Evolutionary conservation across 2,797 vertebrate genomes (phyloP).

Genomic region (Hydrophis major): DNA sequence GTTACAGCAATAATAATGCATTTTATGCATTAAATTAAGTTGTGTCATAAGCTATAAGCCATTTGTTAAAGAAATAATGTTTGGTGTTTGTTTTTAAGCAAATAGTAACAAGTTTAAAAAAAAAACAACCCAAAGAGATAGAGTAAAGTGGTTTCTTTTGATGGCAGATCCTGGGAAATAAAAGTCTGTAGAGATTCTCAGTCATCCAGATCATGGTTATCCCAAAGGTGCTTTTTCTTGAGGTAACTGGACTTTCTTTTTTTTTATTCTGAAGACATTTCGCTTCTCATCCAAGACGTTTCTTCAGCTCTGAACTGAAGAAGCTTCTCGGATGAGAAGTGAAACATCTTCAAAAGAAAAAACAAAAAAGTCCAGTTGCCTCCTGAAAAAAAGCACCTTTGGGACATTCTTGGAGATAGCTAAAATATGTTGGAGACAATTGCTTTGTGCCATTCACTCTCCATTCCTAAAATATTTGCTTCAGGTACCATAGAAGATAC

Average conservation of each 20-base stretch:
- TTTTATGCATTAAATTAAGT: slow-evolving; percentile 59
- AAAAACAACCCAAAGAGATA: background rate
- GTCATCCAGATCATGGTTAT: too few species aligned
- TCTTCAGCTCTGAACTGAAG: too few species aligned
- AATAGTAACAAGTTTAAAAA: slow-evolving; percentile 16
- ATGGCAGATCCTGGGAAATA: background rate
- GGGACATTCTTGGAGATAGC: background rate
- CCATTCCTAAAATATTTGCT: background rate
- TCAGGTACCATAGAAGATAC: background rate
- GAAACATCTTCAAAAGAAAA: too few species aligned
- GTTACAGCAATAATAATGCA: slow-evolving; percentile 41
- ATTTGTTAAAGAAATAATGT: slow-evolving; percentile 55
- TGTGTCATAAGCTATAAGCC: slow-evolving; percentile 57
- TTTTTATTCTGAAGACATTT: too few species aligned
- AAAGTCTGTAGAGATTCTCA: too few species aligned
- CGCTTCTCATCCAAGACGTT: too few species aligned
- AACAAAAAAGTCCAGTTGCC: too few species aligned
- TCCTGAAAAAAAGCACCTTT: too few species aligned
- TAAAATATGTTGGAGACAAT: background rate
- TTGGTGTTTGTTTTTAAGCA: slow-evolving; percentile 33
- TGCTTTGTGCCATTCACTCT: background rate
- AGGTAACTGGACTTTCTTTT: too few species aligned
- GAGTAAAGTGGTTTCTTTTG: background rate
- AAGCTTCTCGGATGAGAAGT: too few species aligned
- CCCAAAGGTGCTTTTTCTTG: too few species aligned